Evolutionary conservation across 1,140 invertebrate genomes (phyloP).

Genomic region (Meloidogyne exigua): DNA sequence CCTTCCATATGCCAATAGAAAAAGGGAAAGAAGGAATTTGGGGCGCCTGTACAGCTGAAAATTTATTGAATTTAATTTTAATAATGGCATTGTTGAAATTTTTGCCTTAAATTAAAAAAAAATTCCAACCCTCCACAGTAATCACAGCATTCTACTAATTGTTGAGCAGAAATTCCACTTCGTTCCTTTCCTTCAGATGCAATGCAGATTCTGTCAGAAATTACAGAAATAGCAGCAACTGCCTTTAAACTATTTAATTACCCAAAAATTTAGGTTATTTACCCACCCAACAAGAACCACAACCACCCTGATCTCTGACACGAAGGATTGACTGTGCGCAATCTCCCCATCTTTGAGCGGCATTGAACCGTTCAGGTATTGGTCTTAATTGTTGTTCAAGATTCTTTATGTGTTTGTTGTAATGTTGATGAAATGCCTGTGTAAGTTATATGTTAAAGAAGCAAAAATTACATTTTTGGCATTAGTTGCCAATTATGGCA

Average conservation of each 20-base stretch:
- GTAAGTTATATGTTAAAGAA: too few relatives aligned
- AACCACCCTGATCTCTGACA: constrained; percentile 32
- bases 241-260: background rate
- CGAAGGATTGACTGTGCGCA: constrained; percentile 25
- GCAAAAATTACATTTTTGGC: too few relatives aligned
- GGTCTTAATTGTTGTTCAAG: constrained; percentile 16
- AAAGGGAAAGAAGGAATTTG: constrained; percentile 29
- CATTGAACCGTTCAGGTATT: constrained; percentile 22
- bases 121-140: constrained; percentile 24
- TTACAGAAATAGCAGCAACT: constrained; percentile 23
- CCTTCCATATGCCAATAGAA: constrained; percentile 25
- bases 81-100: too few relatives aligned
- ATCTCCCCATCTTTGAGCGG: constrained; percentile 24
- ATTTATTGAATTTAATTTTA: too few relatives aligned
- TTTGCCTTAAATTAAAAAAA: background rate
- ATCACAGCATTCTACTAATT: constrained; percentile 27
- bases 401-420: background rate
- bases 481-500: too few relatives aligned
- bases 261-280: background rate
- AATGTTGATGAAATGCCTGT: background rate
- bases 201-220: constrained; percentile 30
- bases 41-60: constrained; percentile 27
- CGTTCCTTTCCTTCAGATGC: constrained; percentile 8
- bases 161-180: constrained; percentile 17
- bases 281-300: constrained; percentile 30